A percentile compares a stretch with the other conserved stretches of the same genome.
These are phyloP conservation scores for Thera obeliscata DNA, from an alignment of 2,888 invertebrate species.

Conservation along the genomic window DNA sequence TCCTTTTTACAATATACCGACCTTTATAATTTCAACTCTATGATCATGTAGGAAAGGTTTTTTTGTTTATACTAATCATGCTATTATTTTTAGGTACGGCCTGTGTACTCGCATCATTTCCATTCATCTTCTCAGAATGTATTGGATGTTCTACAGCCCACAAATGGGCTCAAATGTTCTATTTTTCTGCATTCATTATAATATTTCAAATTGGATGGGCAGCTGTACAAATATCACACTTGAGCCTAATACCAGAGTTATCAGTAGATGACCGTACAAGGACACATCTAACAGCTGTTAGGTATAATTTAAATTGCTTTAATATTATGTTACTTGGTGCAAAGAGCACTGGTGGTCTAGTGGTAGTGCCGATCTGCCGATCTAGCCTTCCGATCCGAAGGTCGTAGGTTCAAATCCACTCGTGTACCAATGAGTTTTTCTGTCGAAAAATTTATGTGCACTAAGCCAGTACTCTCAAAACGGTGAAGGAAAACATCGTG, in stretches of 20 bases:
- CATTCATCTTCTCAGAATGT: slow-evolving; percentile 94
- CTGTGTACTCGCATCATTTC: slow-evolving; percentile 91
- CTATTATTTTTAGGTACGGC: slow-evolving; percentile 85
- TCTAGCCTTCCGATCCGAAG: too few relatives aligned
- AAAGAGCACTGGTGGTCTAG: too few relatives aligned
- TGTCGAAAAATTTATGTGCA: too few relatives aligned
- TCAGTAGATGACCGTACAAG: slow-evolving; percentile 90
- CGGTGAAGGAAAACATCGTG: too few relatives aligned
- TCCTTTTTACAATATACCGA: neutral
- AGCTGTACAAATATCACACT: slow-evolving; percentile 94
- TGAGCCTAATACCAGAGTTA: slow-evolving; percentile 93
- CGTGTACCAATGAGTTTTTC: too few relatives aligned
- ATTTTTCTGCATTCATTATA: slow-evolving; percentile 90
- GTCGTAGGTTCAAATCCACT: too few relatives aligned
- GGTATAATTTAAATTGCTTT: slow-evolving; percentile 72
- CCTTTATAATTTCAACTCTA: neutral
- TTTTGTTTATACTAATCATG: neutral
- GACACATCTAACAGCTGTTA: slow-evolving; percentile 90
- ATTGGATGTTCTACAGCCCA: slow-evolving; percentile 86
- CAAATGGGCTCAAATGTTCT: slow-evolving; percentile 89
- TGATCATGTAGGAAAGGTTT: too few relatives aligned
- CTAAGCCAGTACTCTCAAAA: too few relatives aligned
- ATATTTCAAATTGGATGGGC: slow-evolving; percentile 98
- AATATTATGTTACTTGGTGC: too few relatives aligned
- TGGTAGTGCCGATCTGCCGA: too few relatives aligned